Conservation (phyloP, 1,140 invertebrate species). For the Paracyclopina nana region DNA sequence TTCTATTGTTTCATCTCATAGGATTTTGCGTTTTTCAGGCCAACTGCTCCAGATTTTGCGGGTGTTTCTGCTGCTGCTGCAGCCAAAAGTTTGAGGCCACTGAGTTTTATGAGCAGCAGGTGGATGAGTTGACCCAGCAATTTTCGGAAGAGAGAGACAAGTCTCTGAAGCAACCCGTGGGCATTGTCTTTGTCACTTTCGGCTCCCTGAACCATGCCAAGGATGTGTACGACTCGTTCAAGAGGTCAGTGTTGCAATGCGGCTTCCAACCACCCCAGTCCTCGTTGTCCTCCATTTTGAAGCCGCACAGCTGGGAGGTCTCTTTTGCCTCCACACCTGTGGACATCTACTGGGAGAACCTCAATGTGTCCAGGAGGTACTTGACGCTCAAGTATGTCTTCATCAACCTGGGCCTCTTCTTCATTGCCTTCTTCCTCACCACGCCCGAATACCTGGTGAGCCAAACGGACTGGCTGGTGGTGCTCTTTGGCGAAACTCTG, state of each 20-base stretch:
- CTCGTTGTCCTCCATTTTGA: slow-evolving; percentile 22
- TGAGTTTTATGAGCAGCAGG: not conserved
- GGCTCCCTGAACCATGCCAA: not conserved
- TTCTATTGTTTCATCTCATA: too few species aligned
- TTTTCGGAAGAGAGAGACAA: not conserved
- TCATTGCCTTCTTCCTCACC: slow-evolving; percentile 75
- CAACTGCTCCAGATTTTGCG: not conserved
- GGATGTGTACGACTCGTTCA: slow-evolving; percentile 1
- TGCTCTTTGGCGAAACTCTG: slow-evolving; percentile 4
- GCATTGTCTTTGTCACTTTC: slow-evolving; percentile 13
- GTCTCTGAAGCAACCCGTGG: not conserved
- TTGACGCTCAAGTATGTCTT: slow-evolving; percentile 72
- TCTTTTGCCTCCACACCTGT: slow-evolving; percentile 68
- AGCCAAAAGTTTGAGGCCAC: not conserved
- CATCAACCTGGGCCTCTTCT: slow-evolving; percentile 55
- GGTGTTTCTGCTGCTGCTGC: not conserved
- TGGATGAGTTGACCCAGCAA: too few species aligned
- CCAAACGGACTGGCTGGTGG: not conserved
- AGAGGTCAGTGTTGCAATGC: not conserved
- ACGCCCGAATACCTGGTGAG: slow-evolving; percentile 53
- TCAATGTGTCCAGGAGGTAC: slow-evolving; percentile 53
- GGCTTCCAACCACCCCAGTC: not conserved
- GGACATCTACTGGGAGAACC: slow-evolving; percentile 86
- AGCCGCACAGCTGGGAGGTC: slow-evolving; percentile 57
- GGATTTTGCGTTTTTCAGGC: too few species aligned